Conservation (phyloP, 2,113 vertebrate genomes). For the Chionodraco myersi region DNA sequence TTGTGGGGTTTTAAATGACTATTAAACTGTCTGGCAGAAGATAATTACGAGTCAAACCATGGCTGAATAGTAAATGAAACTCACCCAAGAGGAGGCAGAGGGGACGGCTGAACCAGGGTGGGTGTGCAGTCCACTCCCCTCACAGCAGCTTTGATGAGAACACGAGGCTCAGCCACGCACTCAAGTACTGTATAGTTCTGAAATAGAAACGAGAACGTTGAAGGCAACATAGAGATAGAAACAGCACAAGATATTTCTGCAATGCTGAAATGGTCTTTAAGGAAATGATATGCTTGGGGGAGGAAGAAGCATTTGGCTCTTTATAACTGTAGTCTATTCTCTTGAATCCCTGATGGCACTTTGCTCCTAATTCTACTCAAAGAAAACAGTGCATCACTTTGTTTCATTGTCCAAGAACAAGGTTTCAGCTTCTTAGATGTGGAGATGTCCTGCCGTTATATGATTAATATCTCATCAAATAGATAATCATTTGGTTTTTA, state of each 20-base stretch:
- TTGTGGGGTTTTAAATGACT: neutral
- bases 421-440: too few relatives aligned
- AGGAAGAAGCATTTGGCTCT: too few relatives aligned
- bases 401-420: too few relatives aligned
- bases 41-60: neutral
- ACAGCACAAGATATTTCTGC: neutral
- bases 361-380: neutral
- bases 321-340: too few relatives aligned
- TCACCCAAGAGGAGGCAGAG: conserved; percentile 89
- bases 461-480: too few relatives aligned
- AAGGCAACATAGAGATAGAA: neutral
- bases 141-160: conserved; percentile 85
- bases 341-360: neutral
- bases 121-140: conserved; percentile 75
- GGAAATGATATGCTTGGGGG: neutral
- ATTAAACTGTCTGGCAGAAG: neutral
- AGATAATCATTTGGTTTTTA: too few relatives aligned
- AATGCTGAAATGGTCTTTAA: neutral
- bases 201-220: conserved; percentile 21
- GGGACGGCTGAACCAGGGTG: conserved; percentile 85
- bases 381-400: too few relatives aligned
- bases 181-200: conserved; percentile 87
- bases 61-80: neutral
- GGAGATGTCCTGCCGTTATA: too few relatives aligned
- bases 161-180: conserved; percentile 83